Evolutionary conservation across 2,113 vertebrate genomes (phyloP).

Genomic region (Percina caprodes): DNA sequence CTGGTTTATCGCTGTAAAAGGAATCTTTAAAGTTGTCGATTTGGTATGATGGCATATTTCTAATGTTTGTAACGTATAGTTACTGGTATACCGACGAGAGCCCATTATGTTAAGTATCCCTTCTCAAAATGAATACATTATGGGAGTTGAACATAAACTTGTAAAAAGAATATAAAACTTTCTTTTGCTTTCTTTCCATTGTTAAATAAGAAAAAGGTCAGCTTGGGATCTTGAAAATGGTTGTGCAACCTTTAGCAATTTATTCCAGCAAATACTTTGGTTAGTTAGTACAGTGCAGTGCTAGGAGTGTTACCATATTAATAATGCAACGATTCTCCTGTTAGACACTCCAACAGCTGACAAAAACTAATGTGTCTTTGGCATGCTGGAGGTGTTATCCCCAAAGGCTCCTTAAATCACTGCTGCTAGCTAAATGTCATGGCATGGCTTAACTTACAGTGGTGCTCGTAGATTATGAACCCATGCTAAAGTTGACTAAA

Average conservation of each 20-base stretch:
- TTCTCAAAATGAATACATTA: not conserved
- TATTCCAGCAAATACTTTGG: not conserved
- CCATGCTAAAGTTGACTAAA: too few species aligned
- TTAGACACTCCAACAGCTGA: not conserved
- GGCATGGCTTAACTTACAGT: too few species aligned
- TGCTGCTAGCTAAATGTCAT: not conserved
- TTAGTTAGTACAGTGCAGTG: not conserved
- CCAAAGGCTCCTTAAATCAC: constrained; percentile 7
- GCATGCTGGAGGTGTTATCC: not conserved
- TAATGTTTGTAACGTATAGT: not conserved
- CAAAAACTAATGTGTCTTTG: constrained; percentile 14
- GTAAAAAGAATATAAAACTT: too few species aligned
- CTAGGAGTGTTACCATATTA: not conserved
- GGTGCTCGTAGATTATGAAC: too few species aligned
- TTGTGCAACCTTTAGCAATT: not conserved
- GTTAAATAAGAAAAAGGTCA: not conserved
- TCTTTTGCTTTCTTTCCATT: not conserved
- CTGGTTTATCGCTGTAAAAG: not conserved
- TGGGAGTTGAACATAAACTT: not conserved
- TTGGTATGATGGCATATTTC: not conserved
- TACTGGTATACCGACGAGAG: not conserved
- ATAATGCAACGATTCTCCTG: not conserved
- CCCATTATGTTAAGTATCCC: not conserved
- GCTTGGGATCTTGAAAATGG: not conserved
- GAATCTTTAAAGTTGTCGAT: not conserved